Evolutionary conservation across 2,888 invertebrate species (phyloP).

Genomic region (Lepidochitona cinerea): DNA sequence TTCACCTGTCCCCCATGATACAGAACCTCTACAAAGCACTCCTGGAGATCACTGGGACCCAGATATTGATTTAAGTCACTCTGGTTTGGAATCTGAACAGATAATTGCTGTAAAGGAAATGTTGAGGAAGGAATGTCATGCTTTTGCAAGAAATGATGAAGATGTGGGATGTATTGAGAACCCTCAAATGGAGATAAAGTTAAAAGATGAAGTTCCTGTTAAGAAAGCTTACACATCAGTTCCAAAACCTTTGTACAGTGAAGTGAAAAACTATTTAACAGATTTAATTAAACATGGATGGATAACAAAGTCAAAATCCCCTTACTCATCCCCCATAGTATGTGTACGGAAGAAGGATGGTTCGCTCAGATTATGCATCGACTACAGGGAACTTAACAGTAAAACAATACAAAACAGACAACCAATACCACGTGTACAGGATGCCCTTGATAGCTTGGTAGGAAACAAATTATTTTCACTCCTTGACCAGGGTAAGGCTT

Average conservation of each 20-base stretch:
- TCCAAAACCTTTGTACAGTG: conserved; percentile 30
- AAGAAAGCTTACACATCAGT: conserved; percentile 25
- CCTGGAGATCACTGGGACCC: conserved; percentile 21
- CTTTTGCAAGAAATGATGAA: conserved; percentile 26
- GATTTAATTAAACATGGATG: conserved; percentile 28
- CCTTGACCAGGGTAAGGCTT: conserved; percentile 4
- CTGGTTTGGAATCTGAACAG: conserved; percentile 14
- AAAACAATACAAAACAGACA: background rate
- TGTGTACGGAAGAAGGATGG: conserved; percentile 2
- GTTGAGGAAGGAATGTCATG: conserved; percentile 22
- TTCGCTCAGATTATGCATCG: conserved; percentile 3
- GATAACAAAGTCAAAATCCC: conserved; percentile 20
- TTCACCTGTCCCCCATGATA: background rate
- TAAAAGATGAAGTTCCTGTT: conserved; percentile 18
- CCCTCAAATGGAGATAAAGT: conserved; percentile 28
- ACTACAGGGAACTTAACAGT: background rate
- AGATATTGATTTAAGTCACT: conserved; percentile 12
- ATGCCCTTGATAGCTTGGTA: background rate
- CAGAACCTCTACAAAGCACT: background rate
- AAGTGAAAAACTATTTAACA: conserved; percentile 34
- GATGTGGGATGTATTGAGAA: conserved; percentile 7
- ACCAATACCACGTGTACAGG: conserved; percentile 1
- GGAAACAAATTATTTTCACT: background rate
- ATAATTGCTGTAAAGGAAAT: background rate
- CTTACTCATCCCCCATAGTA: conserved; percentile 18